Evolutionary conservation across 64 coral and sea anemone genomes (phyloP), one percentile per base, ranked within the genome.

Genomic region (Actinia equina): DNA sequence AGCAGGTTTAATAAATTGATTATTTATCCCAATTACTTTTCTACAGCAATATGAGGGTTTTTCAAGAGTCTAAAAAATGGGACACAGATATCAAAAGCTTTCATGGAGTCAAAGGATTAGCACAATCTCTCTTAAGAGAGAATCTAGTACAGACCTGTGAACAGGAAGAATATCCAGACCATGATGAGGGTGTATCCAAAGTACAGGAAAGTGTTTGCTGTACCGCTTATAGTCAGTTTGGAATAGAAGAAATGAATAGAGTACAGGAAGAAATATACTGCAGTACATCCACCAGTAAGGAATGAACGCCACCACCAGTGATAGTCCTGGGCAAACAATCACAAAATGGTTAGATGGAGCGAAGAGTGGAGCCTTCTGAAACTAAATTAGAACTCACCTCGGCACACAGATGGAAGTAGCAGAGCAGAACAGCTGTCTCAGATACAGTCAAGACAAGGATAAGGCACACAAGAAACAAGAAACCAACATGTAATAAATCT

Each of bases 401-500:
- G 2, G 97, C 97, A 91, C 97, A 95, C 83, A 99, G 93, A 87
- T 99, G 97, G 86, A 95, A 99, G 86, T 99, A 99, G 61, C 97
- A 99, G 22, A 99, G 86, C 43, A 99, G 86, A 16, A 99, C 87
- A 51, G 93, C 89, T 5, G 97, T 99, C 83, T 99, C 97, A 16
- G 97, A 93, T 45, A 99, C 97, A 1, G 97, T 99, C 80, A 99
- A 1, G 27, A 95, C 85, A 70, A 99, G 86, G 70, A 99, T 99
- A 25, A 92, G 46, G 61, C 89, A 99, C 8, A 99, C 97, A 25
- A 95, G 87, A 88, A 99, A 93, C 67, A 99, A 86, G 88, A 99
- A 99, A 46, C 97, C 97, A 93, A 99, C 97, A 99, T 99, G 67
- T 99, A 99, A 60, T 99, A 99, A 22, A 99, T 99, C 74, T 99